Base-by-base conservation (phyloP, 2,888 invertebrate species). In the Scrobipalpa costella region DNA sequence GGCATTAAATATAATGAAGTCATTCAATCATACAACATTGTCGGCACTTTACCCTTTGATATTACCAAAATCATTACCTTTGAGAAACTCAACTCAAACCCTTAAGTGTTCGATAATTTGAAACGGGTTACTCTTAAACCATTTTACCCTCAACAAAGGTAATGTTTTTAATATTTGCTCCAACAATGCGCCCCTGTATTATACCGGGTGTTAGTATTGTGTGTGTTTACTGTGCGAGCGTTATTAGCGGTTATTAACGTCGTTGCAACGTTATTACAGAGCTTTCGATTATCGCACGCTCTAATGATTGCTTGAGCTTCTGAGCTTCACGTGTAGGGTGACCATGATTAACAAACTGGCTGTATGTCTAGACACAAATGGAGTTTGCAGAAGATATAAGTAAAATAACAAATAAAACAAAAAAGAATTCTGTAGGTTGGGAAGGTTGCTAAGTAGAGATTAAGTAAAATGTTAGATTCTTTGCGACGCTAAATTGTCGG, bases 171-270 rank as follows among this genome's bases (percentile, higher is more conserved):
- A 55, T 55, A 55, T 55, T 55, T 50, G 19, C 19, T 50, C 19
- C 50, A 50, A 50, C 55, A 55, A 33, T 15, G 21, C 19, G 27
- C 55, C 55, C 33, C 55, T 33, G 55, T 15, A 34, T 27, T 13
- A 52, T 55, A 33, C 55, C 33, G 55, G 55, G 55, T 55, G 55
- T 52, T 7, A 9, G 1, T 7, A 55, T 55, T 55, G 55, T 55
- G 55, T 55, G 27, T 52, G 52, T 52, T 52, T 52, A 52, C 52
- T 27, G 27, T 11, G 55, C 55, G 55, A 13, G 34, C 52, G 58
- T 58, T 58, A 58, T 58, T 58, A 58, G 40, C 58, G 58, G 58
- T 58, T 58, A 21, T 40, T 58, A n/a, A n/a, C n/a, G n/a, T n/a
- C n/a, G n/a, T n/a, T n/a, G n/a, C n/a, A 44, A n/a, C 15, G 58